A percentile compares a stretch with the other conserved stretches of the same genome.
phyloP scores from a whole-genome alignment of 1,140 invertebrate genomes.

The Drosophila littoralis region DNA sequence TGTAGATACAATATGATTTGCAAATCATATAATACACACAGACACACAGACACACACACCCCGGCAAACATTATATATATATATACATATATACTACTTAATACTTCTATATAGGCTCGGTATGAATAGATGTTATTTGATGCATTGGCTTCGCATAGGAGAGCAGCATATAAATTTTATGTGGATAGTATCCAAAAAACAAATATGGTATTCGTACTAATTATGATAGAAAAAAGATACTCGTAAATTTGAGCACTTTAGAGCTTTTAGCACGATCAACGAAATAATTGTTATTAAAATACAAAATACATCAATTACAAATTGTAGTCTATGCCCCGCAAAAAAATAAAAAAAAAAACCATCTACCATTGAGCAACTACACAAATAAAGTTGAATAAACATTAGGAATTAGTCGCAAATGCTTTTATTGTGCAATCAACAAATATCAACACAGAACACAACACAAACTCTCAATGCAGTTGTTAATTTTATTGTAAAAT shows the following conservation, averaged over 20 bases:
- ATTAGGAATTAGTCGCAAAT: conserved; percentile 43
- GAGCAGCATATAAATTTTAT: conserved; percentile 11
- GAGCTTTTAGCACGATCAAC: conserved; percentile 79
- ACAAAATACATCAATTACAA: conserved; percentile 26
- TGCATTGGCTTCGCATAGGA: conserved; percentile 26
- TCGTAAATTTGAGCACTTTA: conserved; percentile 76
- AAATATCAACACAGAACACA: conserved; percentile 15
- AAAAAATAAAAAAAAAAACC: too few species aligned
- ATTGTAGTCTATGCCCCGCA: conserved; percentile 19
- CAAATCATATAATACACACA: conserved; percentile 32
- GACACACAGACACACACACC: conserved; percentile 6
- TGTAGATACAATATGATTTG: conserved; percentile 41
- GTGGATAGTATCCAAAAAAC: conserved; percentile 25
- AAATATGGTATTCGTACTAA: conserved; percentile 1
- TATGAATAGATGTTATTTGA: conserved; percentile 32
- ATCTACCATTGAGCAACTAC: conserved; percentile 48
- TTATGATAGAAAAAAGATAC: conserved; percentile 36
- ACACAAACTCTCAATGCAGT: conserved; percentile 50
- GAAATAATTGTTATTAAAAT: conserved; percentile 68
- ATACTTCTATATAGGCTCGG: conserved; percentile 8
- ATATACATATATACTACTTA: conserved; percentile 32
- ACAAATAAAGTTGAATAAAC: conserved; percentile 53
- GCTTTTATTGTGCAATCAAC: conserved; percentile 64
- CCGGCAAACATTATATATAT: conserved; percentile 5
- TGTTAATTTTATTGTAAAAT: conserved; percentile 66